Percentiles rank a stretch among this genome's conserved stretches.
Conservation (phyloP, 2,888 invertebrate species). For the Philonicus albiceps region DNA sequence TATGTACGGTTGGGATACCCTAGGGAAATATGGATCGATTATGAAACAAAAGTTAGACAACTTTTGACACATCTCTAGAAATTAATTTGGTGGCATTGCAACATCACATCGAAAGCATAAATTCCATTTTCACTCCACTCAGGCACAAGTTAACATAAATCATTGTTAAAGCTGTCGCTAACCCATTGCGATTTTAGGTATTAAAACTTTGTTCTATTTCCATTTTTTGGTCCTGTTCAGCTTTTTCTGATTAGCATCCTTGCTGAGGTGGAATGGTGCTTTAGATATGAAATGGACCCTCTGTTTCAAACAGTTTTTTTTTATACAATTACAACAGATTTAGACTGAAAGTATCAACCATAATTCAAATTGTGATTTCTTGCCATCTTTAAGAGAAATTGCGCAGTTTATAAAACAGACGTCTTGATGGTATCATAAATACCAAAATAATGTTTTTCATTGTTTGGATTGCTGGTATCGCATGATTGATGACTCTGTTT, state of each 20-base stretch:
- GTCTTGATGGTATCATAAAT: not conserved
- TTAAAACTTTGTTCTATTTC: not conserved
- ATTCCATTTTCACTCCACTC: not conserved
- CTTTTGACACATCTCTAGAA: slow-evolving; percentile 34
- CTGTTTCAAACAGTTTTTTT: not conserved
- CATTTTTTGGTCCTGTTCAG: not conserved
- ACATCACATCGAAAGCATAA: not conserved
- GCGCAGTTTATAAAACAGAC: not conserved
- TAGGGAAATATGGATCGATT: slow-evolving; percentile 10
- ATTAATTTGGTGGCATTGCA: slow-evolving; percentile 17
- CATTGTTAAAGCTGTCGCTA: slow-evolving; percentile 18
- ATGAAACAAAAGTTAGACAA: slow-evolving; percentile 29
- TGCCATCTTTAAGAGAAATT: not conserved
- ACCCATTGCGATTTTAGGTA: not conserved
- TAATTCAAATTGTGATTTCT: not conserved
- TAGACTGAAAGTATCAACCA: not conserved
- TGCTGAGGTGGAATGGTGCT: not conserved
- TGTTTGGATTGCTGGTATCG: not conserved
- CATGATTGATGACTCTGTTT: not conserved
- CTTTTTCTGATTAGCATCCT: not conserved
- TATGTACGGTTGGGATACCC: not conserved
- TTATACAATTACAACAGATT: not conserved
- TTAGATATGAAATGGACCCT: not conserved
- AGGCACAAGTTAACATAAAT: slow-evolving; percentile 8
- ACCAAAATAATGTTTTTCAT: not conserved